Conservation (phyloP, 2,113 vertebrate species). For the Hemiscyllium ocellatum region DNA sequence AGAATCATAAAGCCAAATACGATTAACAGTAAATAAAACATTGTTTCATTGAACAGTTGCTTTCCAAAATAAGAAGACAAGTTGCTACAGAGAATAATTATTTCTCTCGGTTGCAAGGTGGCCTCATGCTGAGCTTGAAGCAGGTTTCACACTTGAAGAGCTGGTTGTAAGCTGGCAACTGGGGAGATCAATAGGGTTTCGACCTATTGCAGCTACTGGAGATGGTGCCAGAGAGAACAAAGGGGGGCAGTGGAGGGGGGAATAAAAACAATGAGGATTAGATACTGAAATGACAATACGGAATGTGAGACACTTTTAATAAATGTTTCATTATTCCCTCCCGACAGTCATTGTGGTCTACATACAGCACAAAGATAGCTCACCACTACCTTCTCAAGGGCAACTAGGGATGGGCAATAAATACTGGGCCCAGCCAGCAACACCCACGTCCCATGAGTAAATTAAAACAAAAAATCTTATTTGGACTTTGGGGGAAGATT, state of each 20-base stretch:
- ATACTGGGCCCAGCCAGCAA: too few species aligned
- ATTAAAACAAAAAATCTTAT: neutral
- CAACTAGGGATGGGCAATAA: too few species aligned
- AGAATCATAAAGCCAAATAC: neutral
- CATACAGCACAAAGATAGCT: too few species aligned
- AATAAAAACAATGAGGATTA: neutral
- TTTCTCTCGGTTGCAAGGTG: neutral
- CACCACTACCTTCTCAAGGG: too few species aligned
- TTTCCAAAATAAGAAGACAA: neutral
- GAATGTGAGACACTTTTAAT: neutral
- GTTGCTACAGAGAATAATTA: neutral
- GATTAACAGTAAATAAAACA: constrained; percentile 29
- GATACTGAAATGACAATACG: neutral
- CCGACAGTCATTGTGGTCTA: too few species aligned
- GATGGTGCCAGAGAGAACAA: neutral
- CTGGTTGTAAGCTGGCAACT: neutral
- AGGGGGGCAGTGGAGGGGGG: neutral
- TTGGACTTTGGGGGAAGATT: neutral
- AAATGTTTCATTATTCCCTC: neutral
- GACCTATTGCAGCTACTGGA: neutral
- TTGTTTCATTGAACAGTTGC: neutral
- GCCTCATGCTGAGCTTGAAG: neutral
- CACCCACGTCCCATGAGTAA: too few species aligned
- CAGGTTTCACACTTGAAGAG: neutral
- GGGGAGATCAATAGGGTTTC: constrained; percentile 17